Evolutionary conservation across 2,888 invertebrate genomes (phyloP).

Genomic region (Amphipoea oculea): DNA sequence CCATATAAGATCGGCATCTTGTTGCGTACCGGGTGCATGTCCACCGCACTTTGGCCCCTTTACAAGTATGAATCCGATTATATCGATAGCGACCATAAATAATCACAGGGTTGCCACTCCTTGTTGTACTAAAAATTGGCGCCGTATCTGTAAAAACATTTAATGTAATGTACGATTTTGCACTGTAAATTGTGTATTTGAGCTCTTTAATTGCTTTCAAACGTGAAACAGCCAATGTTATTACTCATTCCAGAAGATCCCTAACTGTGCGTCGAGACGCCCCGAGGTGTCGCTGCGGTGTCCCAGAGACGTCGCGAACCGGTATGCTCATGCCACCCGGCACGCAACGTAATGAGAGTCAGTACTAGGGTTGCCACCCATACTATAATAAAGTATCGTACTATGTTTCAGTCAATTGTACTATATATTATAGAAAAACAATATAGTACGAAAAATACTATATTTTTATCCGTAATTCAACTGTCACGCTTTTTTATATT

Average conservation of each 20-base stretch:
- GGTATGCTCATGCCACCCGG: too few species aligned
- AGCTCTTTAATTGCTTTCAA: not conserved
- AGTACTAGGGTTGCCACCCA: not conserved
- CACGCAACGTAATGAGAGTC: too few species aligned
- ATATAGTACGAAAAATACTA: too few species aligned
- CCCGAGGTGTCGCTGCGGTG: not conserved
- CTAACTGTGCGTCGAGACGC: not conserved
- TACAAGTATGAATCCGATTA: conserved; percentile 22
- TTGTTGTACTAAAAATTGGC: conserved; percentile 19
- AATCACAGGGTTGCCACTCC: conserved; percentile 30
- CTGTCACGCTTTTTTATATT: too few species aligned
- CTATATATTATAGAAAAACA: too few species aligned
- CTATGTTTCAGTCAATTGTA: too few species aligned
- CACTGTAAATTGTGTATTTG: not conserved
- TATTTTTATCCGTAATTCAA: too few species aligned
- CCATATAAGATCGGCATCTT: conserved; percentile 45
- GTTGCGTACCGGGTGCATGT: conserved; percentile 40
- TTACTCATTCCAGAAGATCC: not conserved
- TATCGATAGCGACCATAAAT: conserved; percentile 34
- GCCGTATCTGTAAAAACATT: not conserved
- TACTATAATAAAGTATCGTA: too few species aligned
- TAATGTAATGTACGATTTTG: conserved; percentile 2
- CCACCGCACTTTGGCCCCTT: conserved; percentile 63
- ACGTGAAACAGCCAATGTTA: not conserved
- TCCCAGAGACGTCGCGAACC: not conserved